A percentile compares a stretch with the other conserved stretches of the same genome.
Conservation (phyloP, 2,113 vertebrate genomes). For the Casuarius casuarius region DNA sequence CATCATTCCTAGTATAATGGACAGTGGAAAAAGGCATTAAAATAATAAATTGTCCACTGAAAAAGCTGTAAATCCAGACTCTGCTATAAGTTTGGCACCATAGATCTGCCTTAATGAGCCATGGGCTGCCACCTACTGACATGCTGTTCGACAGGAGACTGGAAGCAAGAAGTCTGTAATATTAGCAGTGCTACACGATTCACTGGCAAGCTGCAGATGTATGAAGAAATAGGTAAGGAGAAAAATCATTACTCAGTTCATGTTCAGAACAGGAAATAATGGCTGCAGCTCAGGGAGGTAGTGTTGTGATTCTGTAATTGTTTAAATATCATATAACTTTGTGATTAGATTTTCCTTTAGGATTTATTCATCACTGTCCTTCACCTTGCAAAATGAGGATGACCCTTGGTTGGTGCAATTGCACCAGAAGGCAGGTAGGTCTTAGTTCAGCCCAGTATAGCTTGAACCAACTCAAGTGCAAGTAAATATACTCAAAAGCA, state of each 20-base stretch:
- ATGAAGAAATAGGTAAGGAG: slow-evolving; percentile 31
- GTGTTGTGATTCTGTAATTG: neutral
- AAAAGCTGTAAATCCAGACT: slow-evolving; percentile 56
- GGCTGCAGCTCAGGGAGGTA: neutral
- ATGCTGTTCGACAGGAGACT: slow-evolving; percentile 26
- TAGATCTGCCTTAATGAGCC: slow-evolving; percentile 62
- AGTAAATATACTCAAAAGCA: neutral
- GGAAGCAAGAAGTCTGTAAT: slow-evolving; percentile 12
- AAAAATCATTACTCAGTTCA: neutral
- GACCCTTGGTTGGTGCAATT: neutral
- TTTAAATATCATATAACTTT: neutral
- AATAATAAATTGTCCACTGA: slow-evolving; percentile 60
- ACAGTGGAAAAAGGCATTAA: slow-evolving; percentile 49
- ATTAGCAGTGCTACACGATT: slow-evolving; percentile 1
- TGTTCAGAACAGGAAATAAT: slow-evolving; percentile 4
- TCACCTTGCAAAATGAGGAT: neutral
- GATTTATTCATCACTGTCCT: neutral
- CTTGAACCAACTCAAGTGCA: neutral
- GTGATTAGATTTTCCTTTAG: neutral
- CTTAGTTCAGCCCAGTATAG: neutral
- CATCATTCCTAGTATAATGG: slow-evolving; percentile 46
- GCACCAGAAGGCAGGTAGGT: neutral
- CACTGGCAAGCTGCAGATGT: neutral
- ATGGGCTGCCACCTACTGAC: slow-evolving; percentile 63
- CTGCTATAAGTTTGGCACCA: neutral